Evolutionary conservation across 2,888 invertebrate species (phyloP).

Genomic region (Hypsopygia costalis): DNA sequence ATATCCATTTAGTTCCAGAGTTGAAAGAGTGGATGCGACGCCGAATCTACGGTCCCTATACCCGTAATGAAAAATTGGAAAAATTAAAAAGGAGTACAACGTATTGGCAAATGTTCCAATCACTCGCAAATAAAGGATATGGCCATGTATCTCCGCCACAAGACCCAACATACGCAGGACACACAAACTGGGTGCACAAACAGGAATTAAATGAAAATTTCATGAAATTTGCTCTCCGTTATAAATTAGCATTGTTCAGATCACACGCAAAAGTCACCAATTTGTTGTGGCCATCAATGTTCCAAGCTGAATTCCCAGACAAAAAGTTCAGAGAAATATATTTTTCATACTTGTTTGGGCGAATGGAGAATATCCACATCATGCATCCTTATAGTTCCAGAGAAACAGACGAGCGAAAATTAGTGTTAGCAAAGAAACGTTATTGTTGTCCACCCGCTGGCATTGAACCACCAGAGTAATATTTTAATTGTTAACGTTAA

Average conservation of each 20-base stretch:
- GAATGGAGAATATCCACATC: slow-evolving; percentile 45
- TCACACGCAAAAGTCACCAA: slow-evolving; percentile 50
- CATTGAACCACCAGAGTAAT: slow-evolving; percentile 25
- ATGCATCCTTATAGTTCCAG: slow-evolving; percentile 50
- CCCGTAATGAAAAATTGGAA: slow-evolving; percentile 28
- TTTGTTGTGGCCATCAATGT: slow-evolving; percentile 65
- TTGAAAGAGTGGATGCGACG: slow-evolving; percentile 66
- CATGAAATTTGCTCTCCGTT: slow-evolving; percentile 34
- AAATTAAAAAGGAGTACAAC: slow-evolving; percentile 37
- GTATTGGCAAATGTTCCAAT: slow-evolving; percentile 46
- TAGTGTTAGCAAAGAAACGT: slow-evolving; percentile 30
- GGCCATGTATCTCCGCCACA: slow-evolving; percentile 43
- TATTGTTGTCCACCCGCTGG: slow-evolving; percentile 48
- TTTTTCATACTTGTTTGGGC: slow-evolving; percentile 53
- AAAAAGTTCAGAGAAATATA: slow-evolving; percentile 66
- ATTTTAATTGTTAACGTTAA: no score
- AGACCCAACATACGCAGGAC: slow-evolving; percentile 34
- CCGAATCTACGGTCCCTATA: slow-evolving; percentile 50
- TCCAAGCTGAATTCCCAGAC: slow-evolving; percentile 56
- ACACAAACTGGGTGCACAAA: slow-evolving; percentile 53
- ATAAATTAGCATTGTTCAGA: slow-evolving; percentile 44
- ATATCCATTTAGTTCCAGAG: slow-evolving; percentile 57
- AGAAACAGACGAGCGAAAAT: slow-evolving; percentile 39
- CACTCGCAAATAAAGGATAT: slow-evolving; percentile 33
- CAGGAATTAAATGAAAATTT: slow-evolving; percentile 47